Evolutionary conservation across 1,140 invertebrate species (phyloP).

Genomic region (Drosophila sulfurigaster): DNA sequence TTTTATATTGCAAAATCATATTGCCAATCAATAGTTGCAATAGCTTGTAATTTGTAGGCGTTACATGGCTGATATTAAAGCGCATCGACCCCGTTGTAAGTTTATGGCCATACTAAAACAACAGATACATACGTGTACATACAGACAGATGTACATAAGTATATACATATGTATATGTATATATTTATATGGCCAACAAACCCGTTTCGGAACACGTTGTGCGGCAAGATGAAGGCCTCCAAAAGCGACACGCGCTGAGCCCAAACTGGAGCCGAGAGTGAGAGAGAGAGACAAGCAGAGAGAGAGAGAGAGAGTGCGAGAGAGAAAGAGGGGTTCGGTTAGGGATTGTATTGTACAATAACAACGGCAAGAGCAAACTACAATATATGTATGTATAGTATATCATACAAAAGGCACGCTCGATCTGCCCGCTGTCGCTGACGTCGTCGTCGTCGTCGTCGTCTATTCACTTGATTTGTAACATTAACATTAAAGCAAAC

Average conservation of each 20-base stretch:
- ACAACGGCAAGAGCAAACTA: conserved; percentile 2
- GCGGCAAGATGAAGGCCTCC: conserved; percentile 78
- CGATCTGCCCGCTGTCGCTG: conserved; percentile 58
- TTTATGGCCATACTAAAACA: conserved; percentile 13
- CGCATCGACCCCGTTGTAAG: conserved; percentile 31
- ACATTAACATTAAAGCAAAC: conserved; percentile 77
- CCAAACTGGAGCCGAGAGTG: conserved; percentile 15
- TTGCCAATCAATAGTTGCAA: not conserved
- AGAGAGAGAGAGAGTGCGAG: conserved; percentile 11
- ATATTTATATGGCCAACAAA: conserved; percentile 64
- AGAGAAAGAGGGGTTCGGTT: conserved; percentile 9
- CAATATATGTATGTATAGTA: conserved; percentile 29
- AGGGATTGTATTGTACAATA: conserved; percentile 43
- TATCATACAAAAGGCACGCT: conserved; percentile 80
- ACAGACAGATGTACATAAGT: conserved; percentile 8
- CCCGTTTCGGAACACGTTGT: conserved; percentile 74
- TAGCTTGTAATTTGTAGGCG: not conserved
- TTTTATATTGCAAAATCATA: too few species aligned
- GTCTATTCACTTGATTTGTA: conserved; percentile 76
- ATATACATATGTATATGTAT: not conserved
- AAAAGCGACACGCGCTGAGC: conserved; percentile 69
- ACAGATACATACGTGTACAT: conserved; percentile 17
- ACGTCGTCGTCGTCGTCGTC: conserved; percentile 2
- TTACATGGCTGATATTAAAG: conserved; percentile 22
- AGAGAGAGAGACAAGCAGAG: not conserved